Base-by-base conservation (phyloP, 1,140 invertebrate genomes). In the Caerostris extrusa region DNA sequence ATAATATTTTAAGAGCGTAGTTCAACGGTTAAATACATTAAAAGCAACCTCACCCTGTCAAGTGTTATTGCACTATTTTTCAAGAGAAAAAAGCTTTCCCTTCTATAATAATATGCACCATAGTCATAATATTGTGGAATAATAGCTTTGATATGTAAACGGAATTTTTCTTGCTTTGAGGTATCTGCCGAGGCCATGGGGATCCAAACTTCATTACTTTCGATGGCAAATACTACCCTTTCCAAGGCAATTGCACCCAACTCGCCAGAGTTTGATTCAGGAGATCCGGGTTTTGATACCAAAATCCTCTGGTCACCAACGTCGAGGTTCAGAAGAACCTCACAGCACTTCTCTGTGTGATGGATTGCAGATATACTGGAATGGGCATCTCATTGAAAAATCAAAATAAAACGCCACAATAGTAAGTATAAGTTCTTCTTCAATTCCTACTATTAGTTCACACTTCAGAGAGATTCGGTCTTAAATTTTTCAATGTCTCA, bases 161-260 rank as follows among this genome's bases (percentile, higher is more conserved):
- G 0, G 55, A 64, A 86, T 58, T 7, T 50, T 89, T 93, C n/a
- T 88, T 77, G 67, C 55, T 57, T 5, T 94, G n/a, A 97, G 97
- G 97, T 95, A 95, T 96, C 3, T 98, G 98, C 95, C 97, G 97
- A 83, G 97, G 97, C 0, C 96, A 97, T 81, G 97, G 97, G 1
- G 97, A 97, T 67, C 97, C 97, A 2, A 97, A 97, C 90, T 98
- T 97, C 95, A 96, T 97, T 57, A 97, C 97, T 57, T 98, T 98
- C 94, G 98, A 98, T 95, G 96, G 97, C 56, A 97, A 96, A 64
- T 97, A 97, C 94, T 97, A 98, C 83, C 97, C 97, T 0, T 97
- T 97, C 94, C 97, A 97, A 94, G 97, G 97, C 12, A 98, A 98
- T 95, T 98, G 98, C 95, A 98, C 98, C 0, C 98, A 98, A 8